Conservation (phyloP, 2,888 invertebrate genomes). For the Cosmia pyralina region DNA sequence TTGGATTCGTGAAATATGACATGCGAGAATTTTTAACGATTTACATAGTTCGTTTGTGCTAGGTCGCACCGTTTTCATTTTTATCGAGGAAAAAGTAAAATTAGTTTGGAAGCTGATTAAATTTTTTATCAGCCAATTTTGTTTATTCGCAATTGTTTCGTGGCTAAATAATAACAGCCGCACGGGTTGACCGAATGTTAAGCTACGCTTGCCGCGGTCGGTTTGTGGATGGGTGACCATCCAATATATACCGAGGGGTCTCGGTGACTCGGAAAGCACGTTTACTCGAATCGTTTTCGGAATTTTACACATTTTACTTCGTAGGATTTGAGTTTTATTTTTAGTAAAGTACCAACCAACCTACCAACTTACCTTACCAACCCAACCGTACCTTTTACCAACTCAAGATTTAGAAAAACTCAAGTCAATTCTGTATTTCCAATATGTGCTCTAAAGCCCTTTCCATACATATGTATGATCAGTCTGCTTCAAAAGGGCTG, state of each 20-base stretch:
- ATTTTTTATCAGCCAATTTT: not conserved
- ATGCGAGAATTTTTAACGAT: slow-evolving; percentile 53
- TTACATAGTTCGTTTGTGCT: slow-evolving; percentile 43
- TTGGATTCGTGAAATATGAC: slow-evolving; percentile 42
- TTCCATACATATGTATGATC: too few relatives aligned
- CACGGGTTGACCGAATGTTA: too few relatives aligned
- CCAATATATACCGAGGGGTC: too few relatives aligned
- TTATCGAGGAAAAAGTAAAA: slow-evolving; percentile 14
- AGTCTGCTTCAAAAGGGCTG: too few relatives aligned
- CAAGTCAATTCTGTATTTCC: not conserved
- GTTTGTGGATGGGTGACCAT: too few relatives aligned
- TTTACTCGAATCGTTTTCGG: not conserved
- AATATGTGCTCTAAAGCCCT: too few relatives aligned
- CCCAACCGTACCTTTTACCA: too few relatives aligned
- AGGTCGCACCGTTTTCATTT: slow-evolving; percentile 24
- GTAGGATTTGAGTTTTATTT: not conserved
- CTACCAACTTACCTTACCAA: too few relatives aligned
- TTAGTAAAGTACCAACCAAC: too few relatives aligned
- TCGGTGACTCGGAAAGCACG: too few relatives aligned
- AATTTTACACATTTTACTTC: not conserved
- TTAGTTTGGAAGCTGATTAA: slow-evolving; percentile 12
- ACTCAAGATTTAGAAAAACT: not conserved
- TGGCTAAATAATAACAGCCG: too few relatives aligned
- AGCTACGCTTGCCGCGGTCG: too few relatives aligned
- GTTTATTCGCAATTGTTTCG: not conserved